Conservation (phyloP, 2,888 invertebrate genomes). For the Rhamnusium bicolor region DNA sequence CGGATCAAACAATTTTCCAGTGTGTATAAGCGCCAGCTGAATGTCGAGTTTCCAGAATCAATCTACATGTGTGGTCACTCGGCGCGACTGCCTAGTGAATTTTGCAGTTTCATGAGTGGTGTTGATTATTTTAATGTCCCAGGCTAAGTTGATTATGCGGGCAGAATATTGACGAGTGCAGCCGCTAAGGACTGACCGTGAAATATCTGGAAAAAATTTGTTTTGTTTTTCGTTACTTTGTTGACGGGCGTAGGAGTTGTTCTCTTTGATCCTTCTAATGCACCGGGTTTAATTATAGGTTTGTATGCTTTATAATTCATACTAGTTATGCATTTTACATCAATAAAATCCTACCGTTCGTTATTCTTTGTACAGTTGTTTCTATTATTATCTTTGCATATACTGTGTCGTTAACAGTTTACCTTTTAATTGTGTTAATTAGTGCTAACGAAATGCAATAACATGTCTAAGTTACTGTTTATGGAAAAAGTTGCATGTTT, state of each 20-base stretch:
- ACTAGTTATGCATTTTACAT: not conserved
- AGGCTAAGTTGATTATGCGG: constrained; percentile 33
- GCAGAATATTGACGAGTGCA: constrained; percentile 24
- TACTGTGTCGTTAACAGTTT: not conserved
- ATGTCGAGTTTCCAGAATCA: not conserved
- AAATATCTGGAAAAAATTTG: constrained; percentile 17
- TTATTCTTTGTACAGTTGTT: constrained; percentile 10
- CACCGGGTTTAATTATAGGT: constrained; percentile 4
- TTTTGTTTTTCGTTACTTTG: constrained; percentile 23
- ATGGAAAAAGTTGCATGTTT: not conserved
- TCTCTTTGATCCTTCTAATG: constrained; percentile 19
- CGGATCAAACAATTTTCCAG: not conserved
- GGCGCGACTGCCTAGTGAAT: constrained; percentile 1
- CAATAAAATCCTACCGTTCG: constrained; percentile 3
- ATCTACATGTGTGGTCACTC: constrained; percentile 18
- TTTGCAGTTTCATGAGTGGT: constrained; percentile 18
- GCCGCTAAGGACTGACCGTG: constrained; percentile 32
- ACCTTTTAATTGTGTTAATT: constrained; percentile 1
- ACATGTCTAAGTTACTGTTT: not conserved
- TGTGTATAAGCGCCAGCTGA: not conserved
- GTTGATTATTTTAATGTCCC: constrained; percentile 40
- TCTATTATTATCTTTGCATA: not conserved
- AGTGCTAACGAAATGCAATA: not conserved
- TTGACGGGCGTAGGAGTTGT: constrained; percentile 15
- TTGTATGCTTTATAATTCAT: not conserved